Evolutionary conservation across 2,113 vertebrate species (phyloP).

Genomic region (Platichthys flesus): DNA sequence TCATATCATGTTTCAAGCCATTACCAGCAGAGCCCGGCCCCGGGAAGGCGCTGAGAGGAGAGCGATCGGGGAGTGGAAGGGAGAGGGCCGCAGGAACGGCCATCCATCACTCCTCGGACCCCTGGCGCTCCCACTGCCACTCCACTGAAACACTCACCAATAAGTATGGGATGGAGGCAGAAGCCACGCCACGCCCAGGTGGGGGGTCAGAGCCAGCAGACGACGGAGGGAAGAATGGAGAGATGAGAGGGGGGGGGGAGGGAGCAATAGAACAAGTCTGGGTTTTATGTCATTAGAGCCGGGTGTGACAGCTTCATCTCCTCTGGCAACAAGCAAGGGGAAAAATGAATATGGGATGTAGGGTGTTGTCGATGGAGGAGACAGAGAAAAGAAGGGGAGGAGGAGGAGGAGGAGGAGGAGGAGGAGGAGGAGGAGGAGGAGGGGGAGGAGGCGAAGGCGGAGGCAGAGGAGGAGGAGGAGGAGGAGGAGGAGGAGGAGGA

Average conservation of each 20-base stretch:
- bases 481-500: neutral
- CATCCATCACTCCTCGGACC: constrained; percentile 70
- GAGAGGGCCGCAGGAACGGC: constrained; percentile 50
- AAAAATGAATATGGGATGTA: constrained; percentile 7
- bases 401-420: neutral
- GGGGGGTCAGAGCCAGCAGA: constrained; percentile 34
- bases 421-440: neutral
- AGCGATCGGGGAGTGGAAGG: constrained; percentile 44
- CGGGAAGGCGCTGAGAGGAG: constrained; percentile 59
- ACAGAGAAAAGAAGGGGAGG: neutral
- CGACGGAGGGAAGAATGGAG: neutral
- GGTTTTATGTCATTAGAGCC: constrained; percentile 51
- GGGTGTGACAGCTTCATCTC: constrained; percentile 38
- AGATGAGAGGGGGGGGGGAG: neutral
- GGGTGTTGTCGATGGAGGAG: neutral
- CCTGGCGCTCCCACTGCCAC: constrained; percentile 39
- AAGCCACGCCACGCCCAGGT: constrained; percentile 42
- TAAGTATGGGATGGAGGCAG: constrained; percentile 26
- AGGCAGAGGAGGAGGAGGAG: neutral
- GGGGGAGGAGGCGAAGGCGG: neutral
- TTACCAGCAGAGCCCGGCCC: constrained; percentile 73
- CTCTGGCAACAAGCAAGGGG: constrained; percentile 8
- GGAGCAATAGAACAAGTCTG: constrained; percentile 13
- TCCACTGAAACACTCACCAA: constrained; percentile 35
- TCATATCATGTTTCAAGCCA: constrained; percentile 80